Evolutionary conservation across 2,797 vertebrate species (phyloP).

Genomic region (Eospalax fontanierii): DNA sequence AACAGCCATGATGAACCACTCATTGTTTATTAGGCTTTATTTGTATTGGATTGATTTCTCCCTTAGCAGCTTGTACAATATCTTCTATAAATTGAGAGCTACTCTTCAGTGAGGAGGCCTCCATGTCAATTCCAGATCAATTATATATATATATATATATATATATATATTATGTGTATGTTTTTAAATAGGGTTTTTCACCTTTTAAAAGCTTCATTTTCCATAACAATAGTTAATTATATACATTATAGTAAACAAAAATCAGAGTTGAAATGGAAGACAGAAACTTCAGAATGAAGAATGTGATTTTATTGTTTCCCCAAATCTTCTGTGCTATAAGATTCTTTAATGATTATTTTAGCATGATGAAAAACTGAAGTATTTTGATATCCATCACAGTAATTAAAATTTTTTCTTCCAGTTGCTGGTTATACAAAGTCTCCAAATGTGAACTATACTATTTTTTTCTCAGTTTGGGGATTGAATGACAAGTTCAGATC

Average conservation of each 20-base stretch:
- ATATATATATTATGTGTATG: no score
- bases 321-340: not conserved
- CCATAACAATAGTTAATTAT: not conserved
- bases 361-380: not conserved
- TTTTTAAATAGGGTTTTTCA: no score
- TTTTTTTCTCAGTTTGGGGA: constrained; percentile 12
- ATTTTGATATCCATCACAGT: not conserved
- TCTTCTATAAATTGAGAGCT: no score
- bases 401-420: not conserved
- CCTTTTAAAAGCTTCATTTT: constrained; percentile 10
- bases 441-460: not conserved
- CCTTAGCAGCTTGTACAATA: no score
- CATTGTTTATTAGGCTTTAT: no score
- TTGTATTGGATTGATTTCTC: no score
- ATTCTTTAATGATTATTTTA: constrained; percentile 12
- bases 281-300: not conserved
- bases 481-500: not conserved
- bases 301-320: not conserved
- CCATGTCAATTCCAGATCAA: no score
- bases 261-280: constrained; percentile 1
- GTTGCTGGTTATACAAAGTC: not conserved
- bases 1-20: no score
- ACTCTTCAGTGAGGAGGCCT: no score
- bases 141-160: no score
- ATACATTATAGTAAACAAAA: not conserved